These are phyloP conservation scores for Lacerta viridis DNA, from an alignment of 2,797 vertebrate species.

Conservation along the genomic window DNA sequence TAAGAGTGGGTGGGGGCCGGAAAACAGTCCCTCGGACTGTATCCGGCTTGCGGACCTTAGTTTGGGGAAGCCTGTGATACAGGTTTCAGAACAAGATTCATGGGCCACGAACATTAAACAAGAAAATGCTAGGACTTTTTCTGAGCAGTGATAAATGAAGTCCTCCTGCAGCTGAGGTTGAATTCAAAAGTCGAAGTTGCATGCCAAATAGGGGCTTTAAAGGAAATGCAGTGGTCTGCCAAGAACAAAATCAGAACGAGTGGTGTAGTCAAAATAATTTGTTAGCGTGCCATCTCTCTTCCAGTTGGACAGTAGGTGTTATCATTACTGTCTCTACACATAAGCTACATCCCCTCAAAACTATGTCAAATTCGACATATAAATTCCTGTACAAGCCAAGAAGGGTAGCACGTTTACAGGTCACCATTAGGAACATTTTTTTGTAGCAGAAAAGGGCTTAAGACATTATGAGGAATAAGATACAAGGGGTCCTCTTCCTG, in stretches of 20 bases:
- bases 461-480: neutral
- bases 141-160: neutral
- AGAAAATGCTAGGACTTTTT: neutral
- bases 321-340: no score
- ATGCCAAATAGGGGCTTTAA: neutral
- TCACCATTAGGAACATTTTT: neutral
- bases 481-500: neutral
- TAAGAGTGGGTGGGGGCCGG: no score
- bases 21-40: no score
- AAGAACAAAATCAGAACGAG: neutral
- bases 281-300: no score
- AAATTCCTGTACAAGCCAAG: no score
- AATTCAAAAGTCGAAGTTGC: neutral
- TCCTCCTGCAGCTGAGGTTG: neutral
- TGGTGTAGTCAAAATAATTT: neutral
- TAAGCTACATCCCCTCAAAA: no score
- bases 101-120: neutral
- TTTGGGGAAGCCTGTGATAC: neutral
- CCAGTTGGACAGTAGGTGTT: no score
- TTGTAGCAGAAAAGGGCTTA: neutral
- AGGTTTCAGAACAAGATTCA: neutral
- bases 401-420: neutral
- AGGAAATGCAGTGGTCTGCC: neutral
- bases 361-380: no score
- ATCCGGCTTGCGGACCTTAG: no score